Base-by-base conservation (phyloP, 2,888 invertebrate genomes). In the Campoplex nolae region DNA sequence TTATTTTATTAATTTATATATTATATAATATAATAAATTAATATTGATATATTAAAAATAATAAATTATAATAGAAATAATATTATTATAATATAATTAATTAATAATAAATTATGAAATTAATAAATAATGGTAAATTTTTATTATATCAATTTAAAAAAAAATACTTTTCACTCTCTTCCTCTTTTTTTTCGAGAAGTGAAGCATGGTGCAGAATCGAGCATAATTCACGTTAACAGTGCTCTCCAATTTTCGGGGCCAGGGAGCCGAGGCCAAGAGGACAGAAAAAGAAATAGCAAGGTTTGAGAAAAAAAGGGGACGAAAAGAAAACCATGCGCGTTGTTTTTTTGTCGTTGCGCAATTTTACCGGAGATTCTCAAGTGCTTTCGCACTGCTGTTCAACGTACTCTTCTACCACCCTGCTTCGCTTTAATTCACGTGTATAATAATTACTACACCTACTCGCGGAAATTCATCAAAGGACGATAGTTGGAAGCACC, bases 221-320 rank as follows among this genome's bases (percentile, higher is more conserved):
- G 42, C 42, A 6, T 84, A 79, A 84, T 84, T 79, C 79, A 84
- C 79, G 79, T 74, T 74, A 45, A 58, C 65, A 23, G n/a, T 51
- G 42, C 74, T 68, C 78, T 45, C 48, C 67, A 51, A 67, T 74
- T 58, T 79, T 18, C 6, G 42, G 83, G 89, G 86, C 88, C 88
- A 86, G 84, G 86, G 89, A 85, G 88, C 85, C 88, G 89, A 89
- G 83, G 83, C 58, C 67, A 83, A 84, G 83, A 79, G 76, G 79
- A 79, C 18, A 42, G 78, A 71, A 67, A 82, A 81, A 65, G 58
- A 83, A 85, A 80, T 71, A 28, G 28, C 48, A 85, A 62, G 77
- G 54, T 35, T 51, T 35, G 70, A 35, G 23, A 86, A 77, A 88
- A 88, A 62, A 85, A 62, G 75, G 70, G 85, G 65, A 74, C 70